Base-by-base conservation (phyloP, 2,113 vertebrate genomes). In the Triplophysa dalaica region DNA sequence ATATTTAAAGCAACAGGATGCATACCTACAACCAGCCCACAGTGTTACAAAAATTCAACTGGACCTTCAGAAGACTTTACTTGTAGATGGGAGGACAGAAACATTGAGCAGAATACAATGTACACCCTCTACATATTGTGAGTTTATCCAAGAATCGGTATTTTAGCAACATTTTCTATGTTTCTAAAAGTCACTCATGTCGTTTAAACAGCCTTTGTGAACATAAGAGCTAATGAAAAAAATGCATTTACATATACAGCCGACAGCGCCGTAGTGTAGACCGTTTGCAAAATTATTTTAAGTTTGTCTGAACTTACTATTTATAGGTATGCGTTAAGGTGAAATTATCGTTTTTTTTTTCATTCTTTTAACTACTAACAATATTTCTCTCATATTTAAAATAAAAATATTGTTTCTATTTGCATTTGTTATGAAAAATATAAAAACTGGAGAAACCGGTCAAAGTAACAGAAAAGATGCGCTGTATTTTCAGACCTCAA, bases 1-100 rank as follows among this genome's bases (percentile, higher is more conserved):
- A 38, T 38, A 38, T 19, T 69, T 60, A 26, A 48, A 70, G 66
- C 67, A 29, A 54, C 43, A 26, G 61, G 79, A 61, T 88, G 89
- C 69, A 69, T 86, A 24, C 33, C 70, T 64, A 87, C 81, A 9
- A 88, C 84, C 2, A 82, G 72, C 74, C 89, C 87, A 73, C 58
- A 79, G 65, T 94, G 93, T 83, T 94, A 89, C 86, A 90, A 80
- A 82, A 82, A 50, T 58, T 80, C 17, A 10, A 63, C 48, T 4
- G 0, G 10, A 0, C 1, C 0, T 3, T 22, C 65, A 1, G 1
- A n/a, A 1, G 58, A 86, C 60, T 92, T 91, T 63, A 45, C 1
- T 0, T 93, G 93, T 77, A 80, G 90, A 83, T 94, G 93, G 93
- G 81, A 11, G 22, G 62, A 82, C 45, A 78, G 38, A 19, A 73